Base-by-base conservation (phyloP, 2,888 invertebrate genomes). In the Sipha maydis region DNA sequence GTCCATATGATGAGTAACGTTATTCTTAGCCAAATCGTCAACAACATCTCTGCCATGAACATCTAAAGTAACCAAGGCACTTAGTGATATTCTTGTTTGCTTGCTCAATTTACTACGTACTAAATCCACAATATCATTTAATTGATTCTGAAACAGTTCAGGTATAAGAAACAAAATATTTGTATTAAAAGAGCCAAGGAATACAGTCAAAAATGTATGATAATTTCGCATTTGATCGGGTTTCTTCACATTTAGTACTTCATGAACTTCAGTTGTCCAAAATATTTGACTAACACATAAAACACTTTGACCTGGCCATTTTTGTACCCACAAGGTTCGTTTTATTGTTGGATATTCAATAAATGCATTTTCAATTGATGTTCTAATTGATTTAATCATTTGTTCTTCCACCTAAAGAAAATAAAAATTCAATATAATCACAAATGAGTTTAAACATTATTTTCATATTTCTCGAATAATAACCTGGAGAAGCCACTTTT, bases 11-110 rank as follows among this genome's bases (percentile, higher is more conserved):
- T 86, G 56, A 90, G 94, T 93, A 0, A 96, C 95, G 89, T 93
- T 93, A 91, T 95, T 94, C 54, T 93, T 93, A 7, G 94, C 91
- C 77, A 96, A 92, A 19, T 95, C 94, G 90, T 94, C 93, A 25
- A 96, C 95, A 1, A 96, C 96, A 92, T 97, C 97, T 92, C 96
- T 95, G 5, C 96, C 96, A 91, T 97, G 97, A 0, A 97, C 97
- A 91, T 97, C 96, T 90, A 96, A 95, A 69, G 96, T 96, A 83
- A 97, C 96, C 41, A 97, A 93, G 19, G 97, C 96, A 91, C 96
- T 96, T 3, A 97, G 93, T 1, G 96, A 96, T 85, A 95, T 95
- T 91, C 96, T 94, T 21, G 86, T 86, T 61, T 90, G 93, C 96
- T 97, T 96, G 14, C 94, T 94, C 83, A 97, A 92, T 91, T 94